Percentiles rank a stretch among this genome's conserved stretches.
Conservation (phyloP, 2,797 vertebrate genomes). For the Zenarchopterus dispar region DNA sequence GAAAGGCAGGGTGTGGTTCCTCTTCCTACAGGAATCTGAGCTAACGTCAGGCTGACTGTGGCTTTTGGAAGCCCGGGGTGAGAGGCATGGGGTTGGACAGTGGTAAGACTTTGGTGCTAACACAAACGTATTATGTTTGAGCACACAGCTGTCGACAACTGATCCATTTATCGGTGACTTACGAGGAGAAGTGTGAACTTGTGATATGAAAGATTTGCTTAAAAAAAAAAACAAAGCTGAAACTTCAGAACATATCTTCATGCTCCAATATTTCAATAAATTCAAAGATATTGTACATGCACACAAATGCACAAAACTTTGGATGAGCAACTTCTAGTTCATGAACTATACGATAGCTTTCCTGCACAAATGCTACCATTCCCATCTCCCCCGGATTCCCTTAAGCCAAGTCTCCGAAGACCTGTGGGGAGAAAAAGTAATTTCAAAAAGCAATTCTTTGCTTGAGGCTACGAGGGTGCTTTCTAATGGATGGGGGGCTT, state of each 20-base stretch:
- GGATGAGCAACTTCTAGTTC: conserved; percentile 16
- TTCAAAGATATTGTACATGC: no score
- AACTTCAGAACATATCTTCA: no score
- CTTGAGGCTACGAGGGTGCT: conserved; percentile 57
- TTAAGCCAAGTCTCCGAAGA: conserved; percentile 60
- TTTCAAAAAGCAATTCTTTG: conserved; percentile 81
- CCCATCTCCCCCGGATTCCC: conserved; percentile 49
- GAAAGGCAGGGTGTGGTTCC: conserved; percentile 28
- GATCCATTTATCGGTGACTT: conserved; percentile 20
- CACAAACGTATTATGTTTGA: conserved; percentile 27
- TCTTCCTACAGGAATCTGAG: conserved; percentile 35
- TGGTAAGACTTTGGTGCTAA: conserved; percentile 29
- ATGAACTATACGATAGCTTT: conserved; percentile 44
- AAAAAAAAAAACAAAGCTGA: background rate
- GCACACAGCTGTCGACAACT: conserved; percentile 26
- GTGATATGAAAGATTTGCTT: no score
- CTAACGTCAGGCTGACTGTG: conserved; percentile 11
- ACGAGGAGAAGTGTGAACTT: conserved; percentile 7
- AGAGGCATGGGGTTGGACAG: conserved; percentile 32
- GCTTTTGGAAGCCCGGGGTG: conserved; percentile 40
- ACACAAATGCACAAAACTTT: conserved; percentile 8
- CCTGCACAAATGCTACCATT: conserved; percentile 42
- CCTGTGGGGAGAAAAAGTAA: conserved; percentile 67
- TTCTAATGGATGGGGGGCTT: conserved; percentile 66
- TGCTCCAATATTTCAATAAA: no score